A percentile compares a stretch with the other conserved stretches of the same genome.
phyloP scores from a whole-genome alignment of 2,797 vertebrate genomes.

The Rhinichthys osculus region DNA sequence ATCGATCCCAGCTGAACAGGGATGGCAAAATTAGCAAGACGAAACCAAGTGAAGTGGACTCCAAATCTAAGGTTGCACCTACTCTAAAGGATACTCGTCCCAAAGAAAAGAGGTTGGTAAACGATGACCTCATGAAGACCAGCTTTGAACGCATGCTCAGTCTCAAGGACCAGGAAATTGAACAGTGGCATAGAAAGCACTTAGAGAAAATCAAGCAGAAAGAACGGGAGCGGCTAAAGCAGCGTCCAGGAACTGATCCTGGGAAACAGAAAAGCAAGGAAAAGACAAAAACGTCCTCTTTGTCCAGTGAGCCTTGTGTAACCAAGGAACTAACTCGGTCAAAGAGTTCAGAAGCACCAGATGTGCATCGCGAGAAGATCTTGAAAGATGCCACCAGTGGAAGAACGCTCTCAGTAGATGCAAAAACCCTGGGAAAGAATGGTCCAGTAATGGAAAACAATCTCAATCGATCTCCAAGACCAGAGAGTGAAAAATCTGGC shows the following conservation, averaged over 20 bases:
- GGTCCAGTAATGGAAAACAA: conserved; percentile 85
- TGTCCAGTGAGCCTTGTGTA: conserved; percentile 75
- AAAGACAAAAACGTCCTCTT: conserved; percentile 74
- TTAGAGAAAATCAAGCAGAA: conserved; percentile 99
- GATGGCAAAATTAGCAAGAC: conserved; percentile 78
- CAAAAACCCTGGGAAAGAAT: conserved; percentile 82
- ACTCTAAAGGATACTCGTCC: conserved; percentile 86
- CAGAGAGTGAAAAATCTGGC: conserved; percentile 86
- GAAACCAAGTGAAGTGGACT: conserved; percentile 80
- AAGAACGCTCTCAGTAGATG: conserved; percentile 89
- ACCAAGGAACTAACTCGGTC: conserved; percentile 91
- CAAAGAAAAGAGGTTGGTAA: conserved; percentile 95
- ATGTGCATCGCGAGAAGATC: conserved; percentile 84
- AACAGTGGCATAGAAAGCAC: conserved; percentile 98
- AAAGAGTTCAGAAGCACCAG: conserved; percentile 91
- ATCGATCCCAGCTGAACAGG: conserved; percentile 82
- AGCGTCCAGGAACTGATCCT: conserved; percentile 83
- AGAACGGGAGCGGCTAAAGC: conserved; percentile 93
- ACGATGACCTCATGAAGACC: conserved; percentile 98
- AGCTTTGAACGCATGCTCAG: conserved; percentile 99
- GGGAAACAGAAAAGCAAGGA: conserved; percentile 88
- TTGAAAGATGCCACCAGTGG: conserved; percentile 82
- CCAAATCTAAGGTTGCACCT: conserved; percentile 84
- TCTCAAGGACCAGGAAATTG: conserved; percentile 97
- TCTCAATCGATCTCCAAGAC: conserved; percentile 87